Base-by-base conservation (phyloP, 2,888 invertebrate genomes). In the Caradrina clavipalpis region DNA sequence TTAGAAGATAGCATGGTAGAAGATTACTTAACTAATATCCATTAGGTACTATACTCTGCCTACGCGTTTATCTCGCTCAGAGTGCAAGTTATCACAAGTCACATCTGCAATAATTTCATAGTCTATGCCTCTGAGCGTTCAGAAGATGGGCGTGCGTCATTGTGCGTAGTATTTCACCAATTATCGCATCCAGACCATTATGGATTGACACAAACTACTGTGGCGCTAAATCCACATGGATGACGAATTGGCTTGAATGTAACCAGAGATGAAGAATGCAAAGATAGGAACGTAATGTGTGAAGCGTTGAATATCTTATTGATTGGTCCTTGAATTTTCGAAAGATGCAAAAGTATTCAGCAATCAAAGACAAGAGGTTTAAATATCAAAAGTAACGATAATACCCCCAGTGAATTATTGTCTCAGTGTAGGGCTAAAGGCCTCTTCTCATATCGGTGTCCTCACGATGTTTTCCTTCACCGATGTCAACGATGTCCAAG, bases 131-230 rank as follows among this genome's bases (percentile, higher is more conserved):
- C 74, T 81, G 84, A 87, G 86, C 78, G 84, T 88, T 87, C 85
- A 87, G 89, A 87, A 89, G 90, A 92, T 91, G 90, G 90, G 89
- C 86, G 87, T 88, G 86, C 89, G 90, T 92, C 92, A 93, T 93
- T 93, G 93, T 93, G 93, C 91, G 92, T 93, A 91, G 91, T 90
- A 84, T 88, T 88, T 85, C 89, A 91, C 90, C 94, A 95, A 95
- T 95, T 95, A 95, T 92, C 95, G 92, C 88, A 87, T 85, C 82
- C 85, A 82, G 82, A 89, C 91, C 93, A 93, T 93, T 94, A 94
- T 89, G 90, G 88, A 84, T 87, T 81, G 69, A 82, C 80, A 86
- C 86, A 88, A 88, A 88, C 88, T 84, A 88, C 88, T 84, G 86
- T 82, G 88, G 90, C 91, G 90, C 89, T 92, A 89, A 90, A 90